Evolutionary conservation across 2,888 invertebrate genomes (phyloP).

Genomic region (Athripsodes cinereus): DNA sequence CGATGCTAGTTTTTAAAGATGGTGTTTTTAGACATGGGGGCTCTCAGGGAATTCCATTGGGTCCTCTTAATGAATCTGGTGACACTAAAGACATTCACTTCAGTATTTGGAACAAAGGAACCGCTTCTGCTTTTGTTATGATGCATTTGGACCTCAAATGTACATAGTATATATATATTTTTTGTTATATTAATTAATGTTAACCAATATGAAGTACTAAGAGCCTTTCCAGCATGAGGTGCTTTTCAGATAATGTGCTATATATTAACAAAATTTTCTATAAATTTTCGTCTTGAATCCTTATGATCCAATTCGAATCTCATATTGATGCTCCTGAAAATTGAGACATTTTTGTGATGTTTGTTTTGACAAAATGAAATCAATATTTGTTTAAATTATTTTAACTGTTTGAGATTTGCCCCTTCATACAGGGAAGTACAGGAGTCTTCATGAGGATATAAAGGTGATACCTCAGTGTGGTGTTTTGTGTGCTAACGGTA

Average conservation of each 20-base stretch:
- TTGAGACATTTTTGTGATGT: too few species aligned
- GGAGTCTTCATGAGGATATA: slow-evolving; percentile 18
- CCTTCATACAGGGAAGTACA: slow-evolving; percentile 23
- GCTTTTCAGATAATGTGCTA: too few species aligned
- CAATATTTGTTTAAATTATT: neutral
- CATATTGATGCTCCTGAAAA: too few species aligned
- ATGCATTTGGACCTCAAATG: slow-evolving; percentile 25
- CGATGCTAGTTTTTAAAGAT: slow-evolving; percentile 22
- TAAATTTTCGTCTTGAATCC: too few species aligned
- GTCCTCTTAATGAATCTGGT: slow-evolving; percentile 20
- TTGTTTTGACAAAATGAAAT: too few species aligned
- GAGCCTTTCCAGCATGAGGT: too few species aligned
- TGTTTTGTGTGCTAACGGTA: slow-evolving; percentile 11
- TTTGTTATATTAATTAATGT: too few species aligned
- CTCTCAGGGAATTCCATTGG: slow-evolving; percentile 23
- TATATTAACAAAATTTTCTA: too few species aligned
- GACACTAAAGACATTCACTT: slow-evolving; percentile 22
- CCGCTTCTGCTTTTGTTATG: slow-evolving; percentile 19
- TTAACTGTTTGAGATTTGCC: neutral
- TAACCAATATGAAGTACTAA: too few species aligned
- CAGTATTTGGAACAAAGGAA: slow-evolving; percentile 26
- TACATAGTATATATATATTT: neutral
- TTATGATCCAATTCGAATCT: too few species aligned
- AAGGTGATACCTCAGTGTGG: slow-evolving; percentile 14
- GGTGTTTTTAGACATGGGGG: slow-evolving; percentile 25